Conservation (phyloP, 1,140 invertebrate genomes). For the Liolophura sinensis region DNA sequence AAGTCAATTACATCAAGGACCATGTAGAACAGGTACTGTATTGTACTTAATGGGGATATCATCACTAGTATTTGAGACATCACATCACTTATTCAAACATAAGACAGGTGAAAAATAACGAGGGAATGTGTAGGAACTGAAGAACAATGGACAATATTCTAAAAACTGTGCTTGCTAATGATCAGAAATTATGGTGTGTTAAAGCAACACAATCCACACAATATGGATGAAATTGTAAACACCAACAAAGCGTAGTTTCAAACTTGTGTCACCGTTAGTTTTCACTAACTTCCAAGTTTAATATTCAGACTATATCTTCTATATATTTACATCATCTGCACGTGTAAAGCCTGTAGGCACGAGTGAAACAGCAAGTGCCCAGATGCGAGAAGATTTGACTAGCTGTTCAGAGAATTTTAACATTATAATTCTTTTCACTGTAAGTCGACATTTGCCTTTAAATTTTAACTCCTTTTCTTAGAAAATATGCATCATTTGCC, state of each 20-base stretch:
- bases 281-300: no score
- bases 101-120: not conserved
- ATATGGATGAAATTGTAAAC: no score
- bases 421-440: not conserved
- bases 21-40: constrained; percentile 52
- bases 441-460: not conserved
- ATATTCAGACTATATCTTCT: no score
- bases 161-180: not conserved
- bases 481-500: no score
- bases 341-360: no score
- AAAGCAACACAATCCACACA: no score
- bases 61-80: not conserved
- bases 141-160: not conserved
- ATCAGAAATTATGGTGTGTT: no score
- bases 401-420: not conserved
- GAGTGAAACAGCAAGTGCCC: no score
- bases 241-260: no score
- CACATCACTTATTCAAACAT: not conserved
- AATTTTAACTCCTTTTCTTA: not conserved
- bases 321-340: no score
- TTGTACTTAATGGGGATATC: not conserved
- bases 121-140: not conserved
- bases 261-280: no score
- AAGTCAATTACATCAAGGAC: constrained; percentile 57
- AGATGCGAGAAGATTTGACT: no score